Evolutionary conservation across 2,113 vertebrate species (phyloP), one percentile per base, ranked within the genome.

Genomic region (Carassius auratus): DNA sequence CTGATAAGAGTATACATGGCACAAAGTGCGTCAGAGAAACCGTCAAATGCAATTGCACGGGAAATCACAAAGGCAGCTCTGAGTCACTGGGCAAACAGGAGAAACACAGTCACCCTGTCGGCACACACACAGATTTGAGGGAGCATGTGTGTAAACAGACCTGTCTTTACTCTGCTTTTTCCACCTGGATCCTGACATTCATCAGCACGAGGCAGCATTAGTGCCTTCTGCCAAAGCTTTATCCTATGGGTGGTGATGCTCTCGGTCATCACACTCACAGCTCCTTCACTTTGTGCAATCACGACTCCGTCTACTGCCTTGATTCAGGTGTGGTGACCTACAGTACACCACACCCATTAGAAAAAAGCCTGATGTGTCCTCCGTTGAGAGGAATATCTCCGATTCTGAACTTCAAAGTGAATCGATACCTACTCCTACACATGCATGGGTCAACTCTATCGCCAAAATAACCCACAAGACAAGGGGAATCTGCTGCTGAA

Each of bases 61-160:
- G 59, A 62, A 66, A 26, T 38, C 78, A 64, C 66, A 64, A 80
- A 64, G 38, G 59, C 78, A 64, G 78, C 45, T 45, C 42, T 64
- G 59, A 81, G 59, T 81, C 78, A 81, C 78, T 81, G 59, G 59
- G 38, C 59, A 81, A 81, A 81, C 78, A 81, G 78, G 59, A 81
- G 59, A 48, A 81, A 66, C 77, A 80, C 59, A 64, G 78, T 64
- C 78, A 64, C 21, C 59, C 57, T 61, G 8, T 30, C 14, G 8
- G 59, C 55, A 42, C 21, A 80, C 10, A 64, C 7, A 80, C 78
- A 45, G 38, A 80, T 80, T 64, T 80, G 30, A 59, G 52, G 15
- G 75, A 52, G 50, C 23, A 1, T 52, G 74, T 76, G 52, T 8
- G 21, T 59, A 61, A 61, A 61, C 36, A 1, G 52, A 61, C 57